Percentiles rank a stretch among this genome's conserved stretches.
Conservation (phyloP, 2,888 invertebrate genomes). For the Pristionchus entomophagus region DNA sequence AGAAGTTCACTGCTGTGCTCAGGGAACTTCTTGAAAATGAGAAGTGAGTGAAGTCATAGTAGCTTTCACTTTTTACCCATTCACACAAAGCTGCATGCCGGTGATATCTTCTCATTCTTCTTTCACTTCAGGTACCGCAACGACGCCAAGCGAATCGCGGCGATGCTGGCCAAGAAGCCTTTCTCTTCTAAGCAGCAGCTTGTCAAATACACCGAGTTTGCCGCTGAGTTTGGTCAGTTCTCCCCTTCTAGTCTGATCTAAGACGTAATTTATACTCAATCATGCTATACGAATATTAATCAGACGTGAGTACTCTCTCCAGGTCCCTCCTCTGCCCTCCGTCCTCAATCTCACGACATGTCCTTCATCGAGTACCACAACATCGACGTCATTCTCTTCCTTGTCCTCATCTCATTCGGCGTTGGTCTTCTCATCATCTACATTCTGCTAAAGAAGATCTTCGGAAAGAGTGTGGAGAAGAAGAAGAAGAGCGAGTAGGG, state of each 20-base stretch:
- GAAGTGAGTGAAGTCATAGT: not conserved
- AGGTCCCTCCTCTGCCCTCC: slow-evolving; percentile 32
- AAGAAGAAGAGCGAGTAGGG: not conserved
- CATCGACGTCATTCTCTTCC: not conserved
- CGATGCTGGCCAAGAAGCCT: slow-evolving; percentile 48
- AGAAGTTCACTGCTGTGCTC: not conserved
- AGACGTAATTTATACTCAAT: not conserved
- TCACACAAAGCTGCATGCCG: not conserved
- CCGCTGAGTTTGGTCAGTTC: slow-evolving; percentile 47
- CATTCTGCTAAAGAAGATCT: slow-evolving; percentile 25
- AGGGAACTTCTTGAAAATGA: slow-evolving; percentile 3
- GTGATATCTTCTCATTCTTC: not conserved
- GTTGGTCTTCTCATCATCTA: slow-evolving; percentile 13
- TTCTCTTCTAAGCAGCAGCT: slow-evolving; percentile 52
- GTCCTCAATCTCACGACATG: slow-evolving; percentile 41
- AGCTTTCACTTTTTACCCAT: not conserved
- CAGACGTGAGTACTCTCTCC: not conserved
- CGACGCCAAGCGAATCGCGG: slow-evolving; percentile 20
- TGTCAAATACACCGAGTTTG: slow-evolving; percentile 53
- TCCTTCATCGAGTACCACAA: slow-evolving; percentile 18
- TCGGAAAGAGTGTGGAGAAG: not conserved
- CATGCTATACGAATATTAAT: not conserved
- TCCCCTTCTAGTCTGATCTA: no score
- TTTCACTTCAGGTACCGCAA: not conserved
- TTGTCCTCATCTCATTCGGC: slow-evolving; percentile 14